Conservation (phyloP, 2,113 vertebrate genomes). For the Delphinus delphis region DNA sequence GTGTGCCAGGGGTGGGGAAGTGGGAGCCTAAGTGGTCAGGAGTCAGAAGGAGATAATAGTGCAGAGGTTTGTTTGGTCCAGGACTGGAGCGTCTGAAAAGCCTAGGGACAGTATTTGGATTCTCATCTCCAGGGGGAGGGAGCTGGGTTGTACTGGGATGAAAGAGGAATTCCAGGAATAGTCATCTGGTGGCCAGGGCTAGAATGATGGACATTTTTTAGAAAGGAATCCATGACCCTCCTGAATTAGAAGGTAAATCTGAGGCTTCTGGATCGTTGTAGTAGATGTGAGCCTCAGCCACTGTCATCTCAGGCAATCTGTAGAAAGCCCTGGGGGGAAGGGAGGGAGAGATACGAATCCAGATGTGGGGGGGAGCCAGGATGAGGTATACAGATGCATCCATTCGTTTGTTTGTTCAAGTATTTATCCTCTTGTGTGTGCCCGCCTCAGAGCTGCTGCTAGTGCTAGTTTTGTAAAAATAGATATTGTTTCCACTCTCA, state of each 20-base stretch:
- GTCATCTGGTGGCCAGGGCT: background rate
- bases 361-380: background rate
- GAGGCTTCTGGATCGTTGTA: background rate
- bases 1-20: background rate
- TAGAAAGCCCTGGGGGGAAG: background rate
- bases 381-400: background rate
- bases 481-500: accelerated
- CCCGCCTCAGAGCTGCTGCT: background rate
- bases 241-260: background rate
- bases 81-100: background rate
- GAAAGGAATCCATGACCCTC: background rate
- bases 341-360: background rate
- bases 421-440: background rate
- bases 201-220: background rate
- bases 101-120: background rate
- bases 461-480: background rate
- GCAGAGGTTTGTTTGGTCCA: background rate
- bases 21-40: background rate
- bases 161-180: background rate
- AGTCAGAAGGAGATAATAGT: background rate
- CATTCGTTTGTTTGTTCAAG: background rate
- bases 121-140: background rate
- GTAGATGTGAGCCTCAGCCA: background rate
- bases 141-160: background rate
- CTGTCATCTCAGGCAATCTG: background rate